Evolutionary conservation across 2,888 invertebrate species (phyloP).

Genomic region (Platynereis dumerilii): DNA sequence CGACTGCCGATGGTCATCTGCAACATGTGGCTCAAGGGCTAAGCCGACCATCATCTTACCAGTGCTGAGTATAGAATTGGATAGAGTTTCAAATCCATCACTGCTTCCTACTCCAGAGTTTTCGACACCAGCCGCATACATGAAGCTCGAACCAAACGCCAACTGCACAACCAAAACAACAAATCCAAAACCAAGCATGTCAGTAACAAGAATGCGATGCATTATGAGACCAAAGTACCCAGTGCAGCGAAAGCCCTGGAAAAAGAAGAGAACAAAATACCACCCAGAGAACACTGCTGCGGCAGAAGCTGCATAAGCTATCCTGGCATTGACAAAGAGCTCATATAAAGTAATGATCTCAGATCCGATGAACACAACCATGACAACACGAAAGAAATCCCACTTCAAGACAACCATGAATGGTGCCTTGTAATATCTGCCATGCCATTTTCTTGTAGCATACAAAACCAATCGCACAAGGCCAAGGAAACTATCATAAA

Average conservation of each 20-base stretch:
- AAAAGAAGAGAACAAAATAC: constrained; percentile 18
- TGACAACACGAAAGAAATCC: neutral
- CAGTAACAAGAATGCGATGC: constrained; percentile 22
- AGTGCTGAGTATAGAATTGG: neutral
- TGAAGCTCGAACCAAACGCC: constrained; percentile 11
- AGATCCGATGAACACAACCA: neutral
- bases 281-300: neutral
- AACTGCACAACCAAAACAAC: constrained; percentile 3
- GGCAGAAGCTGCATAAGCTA: no score
- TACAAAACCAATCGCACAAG: no score
- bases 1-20: neutral
- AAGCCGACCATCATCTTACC: constrained; percentile 10
- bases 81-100: neutral
- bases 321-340: no score
- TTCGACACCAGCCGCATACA: neutral
- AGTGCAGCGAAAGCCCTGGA: neutral
- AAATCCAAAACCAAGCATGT: constrained; percentile 12
- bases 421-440: neutral
- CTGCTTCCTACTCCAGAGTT: no score
- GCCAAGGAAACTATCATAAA: no score
- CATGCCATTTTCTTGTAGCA: no score
- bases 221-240: constrained; percentile 18
- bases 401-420: neutral
- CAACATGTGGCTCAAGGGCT: neutral
- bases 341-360: no score